Conservation (phyloP, 2,113 vertebrate genomes). For the Microcebus ravelobensis region DNA sequence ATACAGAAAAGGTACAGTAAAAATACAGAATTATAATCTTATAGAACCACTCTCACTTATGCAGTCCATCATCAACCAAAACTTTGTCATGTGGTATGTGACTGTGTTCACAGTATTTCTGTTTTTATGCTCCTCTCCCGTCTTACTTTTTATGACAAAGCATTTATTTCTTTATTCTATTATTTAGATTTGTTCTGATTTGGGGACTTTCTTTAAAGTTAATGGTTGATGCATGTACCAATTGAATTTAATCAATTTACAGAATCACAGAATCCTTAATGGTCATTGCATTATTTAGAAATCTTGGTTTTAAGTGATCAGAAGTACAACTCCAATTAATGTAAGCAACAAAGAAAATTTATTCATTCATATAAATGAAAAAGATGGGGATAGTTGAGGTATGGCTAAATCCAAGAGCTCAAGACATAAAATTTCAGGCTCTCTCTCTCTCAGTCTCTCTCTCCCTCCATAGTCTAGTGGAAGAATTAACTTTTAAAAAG, state of each 20-base stretch:
- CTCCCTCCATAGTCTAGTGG: no score
- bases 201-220: neutral
- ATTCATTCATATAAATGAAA: neutral
- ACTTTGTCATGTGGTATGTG: neutral
- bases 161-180: neutral
- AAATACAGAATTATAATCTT: neutral
- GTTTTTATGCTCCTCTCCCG: neutral
- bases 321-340: neutral
- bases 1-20: neutral
- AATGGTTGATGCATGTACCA: neutral
- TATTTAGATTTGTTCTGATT: neutral
- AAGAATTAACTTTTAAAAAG: neutral
- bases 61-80: neutral
- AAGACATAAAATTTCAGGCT: neutral
- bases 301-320: neutral
- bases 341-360: neutral
- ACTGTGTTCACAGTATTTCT: neutral
- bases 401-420: neutral
- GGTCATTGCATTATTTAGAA: neutral
- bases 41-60: neutral
- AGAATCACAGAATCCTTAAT: neutral
- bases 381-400: neutral
- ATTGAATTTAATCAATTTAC: neutral
- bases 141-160: neutral
- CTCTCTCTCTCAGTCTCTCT: neutral